These are phyloP conservation scores for Theonella swinhoei DNA, from an alignment of 37 sponge, comb jelly and placozoan species.

Conservation along the genomic window DNA sequence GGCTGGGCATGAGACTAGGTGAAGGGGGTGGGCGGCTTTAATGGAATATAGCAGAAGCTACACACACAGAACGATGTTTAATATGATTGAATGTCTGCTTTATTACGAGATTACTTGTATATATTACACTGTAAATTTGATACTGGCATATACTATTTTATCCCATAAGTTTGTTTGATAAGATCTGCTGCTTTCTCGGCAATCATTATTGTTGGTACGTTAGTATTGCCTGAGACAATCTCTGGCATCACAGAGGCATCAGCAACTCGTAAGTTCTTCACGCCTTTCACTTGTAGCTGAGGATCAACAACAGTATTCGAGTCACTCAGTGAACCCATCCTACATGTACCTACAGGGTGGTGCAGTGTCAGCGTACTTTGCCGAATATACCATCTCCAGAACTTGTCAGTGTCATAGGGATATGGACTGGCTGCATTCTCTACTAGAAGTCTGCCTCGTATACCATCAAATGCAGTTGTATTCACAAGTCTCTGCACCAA, in stretches of 20 bases:
- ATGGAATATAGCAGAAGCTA: too few species aligned
- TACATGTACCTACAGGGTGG: slow-evolving; percentile 80
- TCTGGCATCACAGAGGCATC: slow-evolving; percentile 91
- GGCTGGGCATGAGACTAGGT: too few species aligned
- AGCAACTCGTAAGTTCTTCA: slow-evolving; percentile 73
- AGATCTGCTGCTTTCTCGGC: slow-evolving; percentile 93
- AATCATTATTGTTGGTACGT: slow-evolving; percentile 83
- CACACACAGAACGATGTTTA: too few species aligned
- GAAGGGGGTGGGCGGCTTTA: too few species aligned
- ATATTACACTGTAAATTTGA: too few species aligned
- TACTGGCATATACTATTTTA: too few species aligned
- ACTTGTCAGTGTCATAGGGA: slow-evolving; percentile 60
- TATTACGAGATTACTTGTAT: too few species aligned
- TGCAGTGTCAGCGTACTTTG: slow-evolving; percentile 41
- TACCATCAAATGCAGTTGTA: slow-evolving; percentile 24
- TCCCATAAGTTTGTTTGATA: slow-evolving; percentile 84
- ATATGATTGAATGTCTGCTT: too few species aligned
- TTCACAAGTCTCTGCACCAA: slow-evolving; percentile 52
- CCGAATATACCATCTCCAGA: slow-evolving; percentile 76
- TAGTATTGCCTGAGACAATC: slow-evolving; percentile 72
- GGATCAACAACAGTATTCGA: slow-evolving; percentile 76
- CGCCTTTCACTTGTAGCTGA: slow-evolving; percentile 69
- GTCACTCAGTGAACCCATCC: slow-evolving; percentile 75
- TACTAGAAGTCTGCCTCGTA: not conserved
- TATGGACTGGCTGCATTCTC: slow-evolving; percentile 36